phyloP scores from a whole-genome alignment of 2,113 vertebrate genomes.

The Rafetus swinhoei region DNA sequence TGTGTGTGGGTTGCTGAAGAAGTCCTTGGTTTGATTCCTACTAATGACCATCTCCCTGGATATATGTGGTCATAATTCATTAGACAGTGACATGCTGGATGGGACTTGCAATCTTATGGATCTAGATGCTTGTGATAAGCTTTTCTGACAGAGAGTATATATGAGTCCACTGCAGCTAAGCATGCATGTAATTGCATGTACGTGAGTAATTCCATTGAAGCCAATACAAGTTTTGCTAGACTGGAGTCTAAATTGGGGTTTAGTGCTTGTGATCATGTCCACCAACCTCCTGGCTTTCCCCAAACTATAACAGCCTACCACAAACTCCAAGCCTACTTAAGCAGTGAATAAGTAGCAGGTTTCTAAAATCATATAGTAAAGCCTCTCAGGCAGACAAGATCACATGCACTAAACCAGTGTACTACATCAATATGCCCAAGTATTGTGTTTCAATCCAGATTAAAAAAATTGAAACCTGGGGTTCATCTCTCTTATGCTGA shows the following conservation, averaged over 20 bases:
- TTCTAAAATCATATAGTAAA: neutral
- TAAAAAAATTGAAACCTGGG: rapidly evolving
- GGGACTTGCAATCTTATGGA: neutral
- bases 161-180: neutral
- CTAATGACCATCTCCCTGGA: neutral
- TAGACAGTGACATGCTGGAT: neutral
- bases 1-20: neutral
- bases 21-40: neutral
- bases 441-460: rapidly evolving
- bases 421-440: rapidly evolving
- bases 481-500: rapidly evolving
- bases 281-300: rapidly evolving
- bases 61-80: neutral
- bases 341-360: rapidly evolving
- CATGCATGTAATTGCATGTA: neutral
- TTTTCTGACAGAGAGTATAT: neutral
- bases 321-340: rapidly evolving
- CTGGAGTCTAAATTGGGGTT: neutral
- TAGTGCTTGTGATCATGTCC: rapidly evolving
- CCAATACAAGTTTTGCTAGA: neutral
- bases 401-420: rapidly evolving
- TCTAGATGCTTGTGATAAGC: neutral
- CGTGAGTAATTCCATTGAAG: neutral
- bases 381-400: rapidly evolving
- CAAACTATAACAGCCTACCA: rapidly evolving